These are phyloP conservation scores for Poicephalus gulielmi DNA, from an alignment of 2,113 vertebrate species.

Conservation along the genomic window DNA sequence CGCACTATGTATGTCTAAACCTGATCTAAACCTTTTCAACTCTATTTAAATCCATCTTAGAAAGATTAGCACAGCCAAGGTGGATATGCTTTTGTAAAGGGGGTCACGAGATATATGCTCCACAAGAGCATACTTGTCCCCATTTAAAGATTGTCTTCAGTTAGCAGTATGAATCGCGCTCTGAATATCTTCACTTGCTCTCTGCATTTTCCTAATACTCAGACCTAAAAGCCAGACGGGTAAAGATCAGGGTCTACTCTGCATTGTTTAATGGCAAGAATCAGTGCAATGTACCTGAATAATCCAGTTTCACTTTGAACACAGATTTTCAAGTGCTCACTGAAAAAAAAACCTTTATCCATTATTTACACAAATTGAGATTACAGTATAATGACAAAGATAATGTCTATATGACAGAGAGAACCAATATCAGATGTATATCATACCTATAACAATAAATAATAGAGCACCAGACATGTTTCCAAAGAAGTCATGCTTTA, in stretches of 20 bases:
- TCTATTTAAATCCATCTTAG: not conserved
- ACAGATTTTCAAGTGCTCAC: not conserved
- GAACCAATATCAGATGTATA: not conserved
- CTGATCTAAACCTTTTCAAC: not conserved
- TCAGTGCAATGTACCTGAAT: not conserved
- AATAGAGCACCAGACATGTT: not conserved
- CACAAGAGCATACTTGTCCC: not conserved
- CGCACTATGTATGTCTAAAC: not conserved
- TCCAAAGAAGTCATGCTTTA: not conserved
- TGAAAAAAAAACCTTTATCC: not conserved
- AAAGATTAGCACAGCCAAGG: not conserved
- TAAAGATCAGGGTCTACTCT: not conserved
- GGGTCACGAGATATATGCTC: not conserved
- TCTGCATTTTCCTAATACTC: not conserved
- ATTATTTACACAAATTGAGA: not conserved
- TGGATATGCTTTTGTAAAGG: not conserved
- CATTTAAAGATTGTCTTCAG: not conserved
- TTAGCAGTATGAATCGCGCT: not conserved
- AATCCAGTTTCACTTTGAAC: not conserved
- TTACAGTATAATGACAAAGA: not conserved
- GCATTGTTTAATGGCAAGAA: not conserved
- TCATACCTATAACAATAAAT: not conserved
- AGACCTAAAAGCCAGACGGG: not conserved
- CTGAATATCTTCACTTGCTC: not conserved
- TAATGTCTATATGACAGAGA: not conserved